These are phyloP conservation scores for Agrotis exclamationis DNA, from an alignment of 2,888 invertebrate genomes.

Conservation along the genomic window DNA sequence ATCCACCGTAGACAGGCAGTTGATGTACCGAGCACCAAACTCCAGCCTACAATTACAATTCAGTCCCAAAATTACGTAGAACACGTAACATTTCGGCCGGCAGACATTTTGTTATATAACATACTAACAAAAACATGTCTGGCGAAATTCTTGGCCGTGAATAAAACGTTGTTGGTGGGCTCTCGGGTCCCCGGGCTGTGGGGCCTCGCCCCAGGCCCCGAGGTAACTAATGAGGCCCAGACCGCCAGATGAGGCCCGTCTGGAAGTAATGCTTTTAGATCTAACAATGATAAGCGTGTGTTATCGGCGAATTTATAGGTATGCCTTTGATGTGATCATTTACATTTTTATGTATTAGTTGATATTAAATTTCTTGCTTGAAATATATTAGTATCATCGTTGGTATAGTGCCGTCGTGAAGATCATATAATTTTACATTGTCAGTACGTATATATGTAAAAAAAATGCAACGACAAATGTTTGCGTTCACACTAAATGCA, in stretches of 20 bases:
- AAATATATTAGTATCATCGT: neutral
- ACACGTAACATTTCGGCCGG: conserved; percentile 13
- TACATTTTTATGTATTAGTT: neutral
- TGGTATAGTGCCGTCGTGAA: neutral
- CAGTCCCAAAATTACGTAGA: neutral
- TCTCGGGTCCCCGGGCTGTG: neutral
- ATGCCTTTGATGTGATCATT: neutral
- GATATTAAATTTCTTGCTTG: neutral
- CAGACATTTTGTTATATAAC: conserved; percentile 56
- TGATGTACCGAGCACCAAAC: neutral
- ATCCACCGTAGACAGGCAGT: no score
- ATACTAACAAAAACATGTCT: conserved; percentile 54
- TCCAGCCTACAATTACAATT: conserved; percentile 17
- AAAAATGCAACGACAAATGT: neutral
- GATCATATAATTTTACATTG: no score
- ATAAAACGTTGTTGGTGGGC: conserved; percentile 42
- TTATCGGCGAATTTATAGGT: neutral
- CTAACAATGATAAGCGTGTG: neutral
- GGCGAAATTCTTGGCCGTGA: conserved; percentile 33
- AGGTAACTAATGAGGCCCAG: neutral
- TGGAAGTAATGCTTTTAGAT: neutral
- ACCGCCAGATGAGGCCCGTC: neutral
- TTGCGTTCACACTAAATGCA: no score
- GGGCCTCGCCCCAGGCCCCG: neutral
- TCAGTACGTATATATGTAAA: no score